These are phyloP conservation scores for Rhincodon typus DNA, from an alignment of 2,797 vertebrate species.

Conservation along the genomic window DNA sequence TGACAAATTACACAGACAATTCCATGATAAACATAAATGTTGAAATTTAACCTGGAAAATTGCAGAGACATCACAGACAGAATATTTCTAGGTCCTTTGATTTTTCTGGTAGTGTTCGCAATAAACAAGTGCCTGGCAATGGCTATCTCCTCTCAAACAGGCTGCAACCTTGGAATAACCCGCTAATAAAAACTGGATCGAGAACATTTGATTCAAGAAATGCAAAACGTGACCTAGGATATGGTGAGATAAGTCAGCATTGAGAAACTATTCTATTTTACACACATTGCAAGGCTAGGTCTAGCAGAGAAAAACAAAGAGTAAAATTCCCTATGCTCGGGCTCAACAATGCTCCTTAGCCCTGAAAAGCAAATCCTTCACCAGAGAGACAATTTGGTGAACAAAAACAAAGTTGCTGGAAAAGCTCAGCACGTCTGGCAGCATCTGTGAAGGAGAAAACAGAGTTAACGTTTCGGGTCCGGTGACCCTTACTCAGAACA, in stretches of 20 bases:
- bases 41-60: neutral
- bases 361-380: neutral
- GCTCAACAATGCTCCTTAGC: neutral
- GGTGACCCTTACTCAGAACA: too few species aligned
- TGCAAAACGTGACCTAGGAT: neutral
- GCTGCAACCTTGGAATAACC: neutral
- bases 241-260: neutral
- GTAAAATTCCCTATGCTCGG: neutral
- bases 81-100: neutral
- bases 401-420: too few species aligned
- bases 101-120: neutral
- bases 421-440: too few species aligned
- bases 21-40: neutral
- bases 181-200: neutral
- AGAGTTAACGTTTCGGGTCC: too few species aligned
- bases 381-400: neutral
- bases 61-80: neutral
- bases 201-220: neutral
- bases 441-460: too few species aligned
- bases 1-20: neutral
- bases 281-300: neutral
- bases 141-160: neutral
- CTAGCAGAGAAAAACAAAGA: neutral
- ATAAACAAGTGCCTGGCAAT: too few species aligned
- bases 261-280: neutral